Evolutionary conservation across 2,113 vertebrate species (phyloP).

Genomic region (Thunnus maccoyii): DNA sequence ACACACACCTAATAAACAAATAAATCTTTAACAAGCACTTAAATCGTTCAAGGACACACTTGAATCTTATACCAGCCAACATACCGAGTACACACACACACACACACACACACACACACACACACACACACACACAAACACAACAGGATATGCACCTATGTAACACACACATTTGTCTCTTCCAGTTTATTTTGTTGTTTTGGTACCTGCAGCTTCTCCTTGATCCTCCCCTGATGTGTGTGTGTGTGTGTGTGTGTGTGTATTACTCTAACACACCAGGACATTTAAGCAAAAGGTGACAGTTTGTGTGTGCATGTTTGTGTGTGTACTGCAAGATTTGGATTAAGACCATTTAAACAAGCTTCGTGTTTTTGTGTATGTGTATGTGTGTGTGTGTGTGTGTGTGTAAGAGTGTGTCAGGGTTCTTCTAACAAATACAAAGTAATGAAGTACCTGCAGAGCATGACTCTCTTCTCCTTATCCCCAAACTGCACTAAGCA

Average conservation of each 20-base stretch:
- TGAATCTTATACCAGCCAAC: slow-evolving; percentile 1
- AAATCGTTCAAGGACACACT: slow-evolving; percentile 18
- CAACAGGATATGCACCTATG: not conserved
- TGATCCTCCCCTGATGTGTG: not conserved
- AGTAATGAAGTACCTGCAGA: slow-evolving; percentile 62
- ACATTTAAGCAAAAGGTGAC: not conserved
- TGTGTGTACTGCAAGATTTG: slow-evolving; percentile 15
- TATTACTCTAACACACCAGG: too few relatives aligned
- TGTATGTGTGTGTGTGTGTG: slow-evolving; percentile 7
- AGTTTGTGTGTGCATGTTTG: slow-evolving; percentile 11
- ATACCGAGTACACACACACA: not conserved
- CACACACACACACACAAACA: too few relatives aligned
- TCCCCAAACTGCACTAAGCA: slow-evolving; percentile 47
- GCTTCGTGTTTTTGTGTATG: not conserved
- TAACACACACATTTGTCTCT: not conserved
- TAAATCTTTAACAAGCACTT: slow-evolving; percentile 45
- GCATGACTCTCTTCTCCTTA: slow-evolving; percentile 53
- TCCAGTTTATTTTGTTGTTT: not conserved
- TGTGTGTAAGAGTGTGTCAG: slow-evolving; percentile 29
- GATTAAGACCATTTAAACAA: slow-evolving; percentile 51
- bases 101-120: too few relatives aligned
- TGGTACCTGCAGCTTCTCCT: not conserved
- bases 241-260: not conserved
- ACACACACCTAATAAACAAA: not conserved
- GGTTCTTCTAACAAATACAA: slow-evolving; percentile 51